These are phyloP conservation scores for Proisotoma minuta DNA, from an alignment of 2,888 invertebrate genomes.

Conservation along the genomic window DNA sequence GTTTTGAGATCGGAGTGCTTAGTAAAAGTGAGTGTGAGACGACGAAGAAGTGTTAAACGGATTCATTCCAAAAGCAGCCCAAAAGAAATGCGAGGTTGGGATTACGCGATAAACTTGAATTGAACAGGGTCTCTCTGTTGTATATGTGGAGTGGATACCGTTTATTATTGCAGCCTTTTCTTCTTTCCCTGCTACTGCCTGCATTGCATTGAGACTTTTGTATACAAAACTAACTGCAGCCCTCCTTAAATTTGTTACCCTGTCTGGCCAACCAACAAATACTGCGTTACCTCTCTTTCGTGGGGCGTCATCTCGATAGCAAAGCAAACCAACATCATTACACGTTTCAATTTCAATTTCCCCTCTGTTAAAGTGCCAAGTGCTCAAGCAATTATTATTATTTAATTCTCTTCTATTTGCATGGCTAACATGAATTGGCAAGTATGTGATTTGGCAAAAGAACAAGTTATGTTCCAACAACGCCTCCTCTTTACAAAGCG, in stretches of 20 bases:
- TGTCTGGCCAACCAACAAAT: constrained; percentile 6
- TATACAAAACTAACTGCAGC: background rate
- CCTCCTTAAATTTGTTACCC: constrained; percentile 15
- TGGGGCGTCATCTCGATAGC: too few relatives aligned
- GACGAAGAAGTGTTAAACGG: too few relatives aligned
- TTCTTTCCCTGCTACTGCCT: background rate
- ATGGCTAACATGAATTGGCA: background rate
- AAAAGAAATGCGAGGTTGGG: too few relatives aligned
- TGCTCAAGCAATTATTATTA: background rate
- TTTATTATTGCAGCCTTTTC: too few relatives aligned
- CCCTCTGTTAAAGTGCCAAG: background rate
- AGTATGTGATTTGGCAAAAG: background rate
- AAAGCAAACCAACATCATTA: too few relatives aligned
- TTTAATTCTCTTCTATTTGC: background rate
- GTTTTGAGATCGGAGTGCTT: background rate
- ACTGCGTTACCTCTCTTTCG: too few relatives aligned
- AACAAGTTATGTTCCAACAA: too few relatives aligned
- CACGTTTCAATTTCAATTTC: background rate
- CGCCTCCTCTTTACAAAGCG: background rate
- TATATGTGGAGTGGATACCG: background rate
- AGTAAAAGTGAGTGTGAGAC: constrained; percentile 6
- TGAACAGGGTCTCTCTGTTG: background rate
- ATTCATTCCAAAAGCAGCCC: too few relatives aligned
- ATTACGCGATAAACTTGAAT: background rate
- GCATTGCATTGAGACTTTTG: background rate